These are phyloP conservation scores for Bubo scandiacus DNA, from an alignment of 2,113 vertebrate species.

Conservation along the genomic window DNA sequence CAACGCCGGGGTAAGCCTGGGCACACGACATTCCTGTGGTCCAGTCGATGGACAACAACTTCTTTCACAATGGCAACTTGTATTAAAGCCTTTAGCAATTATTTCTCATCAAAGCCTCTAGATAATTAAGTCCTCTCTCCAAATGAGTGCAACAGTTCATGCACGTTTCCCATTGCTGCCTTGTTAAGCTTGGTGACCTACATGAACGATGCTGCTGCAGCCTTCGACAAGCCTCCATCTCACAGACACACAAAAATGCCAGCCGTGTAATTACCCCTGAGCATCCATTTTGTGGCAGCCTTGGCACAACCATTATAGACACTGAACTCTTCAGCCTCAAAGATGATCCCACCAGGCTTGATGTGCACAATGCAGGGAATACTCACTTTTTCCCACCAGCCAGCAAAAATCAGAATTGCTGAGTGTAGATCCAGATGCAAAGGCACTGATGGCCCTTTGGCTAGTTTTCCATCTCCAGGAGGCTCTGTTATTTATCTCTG, in stretches of 20 bases:
- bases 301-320: neutral
- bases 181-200: neutral
- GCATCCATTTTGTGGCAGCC: neutral
- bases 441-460: neutral
- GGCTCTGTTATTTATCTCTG: neutral
- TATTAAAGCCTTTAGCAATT: neutral
- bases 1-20: rapidly evolving
- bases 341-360: neutral
- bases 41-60: neutral
- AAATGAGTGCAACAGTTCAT: neutral
- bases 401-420: neutral
- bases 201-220: neutral
- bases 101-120: neutral
- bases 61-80: neutral
- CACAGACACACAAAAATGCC: neutral
- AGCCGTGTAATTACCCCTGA: rapidly evolving
- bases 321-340: neutral
- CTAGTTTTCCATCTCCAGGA: neutral
- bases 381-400: neutral
- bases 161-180: neutral
- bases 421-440: neutral
- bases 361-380: neutral
- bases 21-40: neutral
- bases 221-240: neutral
- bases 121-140: constrained; percentile 14